phyloP scores from a whole-genome alignment of 1,140 invertebrate genomes.

The Scaptomyza pallida region DNA sequence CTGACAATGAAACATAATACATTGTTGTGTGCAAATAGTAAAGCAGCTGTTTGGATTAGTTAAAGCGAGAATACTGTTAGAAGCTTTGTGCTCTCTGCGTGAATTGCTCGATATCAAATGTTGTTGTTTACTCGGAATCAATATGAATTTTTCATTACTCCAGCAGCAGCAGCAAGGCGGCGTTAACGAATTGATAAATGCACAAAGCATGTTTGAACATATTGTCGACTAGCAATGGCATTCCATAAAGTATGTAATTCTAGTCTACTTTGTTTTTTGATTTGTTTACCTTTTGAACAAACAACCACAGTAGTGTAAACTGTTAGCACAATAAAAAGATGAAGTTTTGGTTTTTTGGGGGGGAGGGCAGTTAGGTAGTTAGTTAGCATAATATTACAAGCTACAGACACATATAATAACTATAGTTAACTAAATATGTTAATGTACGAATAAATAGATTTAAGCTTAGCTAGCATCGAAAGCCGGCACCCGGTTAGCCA shows the following conservation, averaged over 20 bases:
- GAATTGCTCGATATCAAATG: constrained; percentile 6
- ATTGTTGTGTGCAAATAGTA: constrained; percentile 7
- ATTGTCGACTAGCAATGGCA: too few relatives aligned
- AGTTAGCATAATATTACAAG: constrained; percentile 26
- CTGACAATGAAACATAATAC: not conserved
- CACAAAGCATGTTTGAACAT: too few relatives aligned
- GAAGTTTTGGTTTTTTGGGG: constrained; percentile 1
- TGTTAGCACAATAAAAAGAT: constrained; percentile 55
- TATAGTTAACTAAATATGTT: constrained; percentile 5
- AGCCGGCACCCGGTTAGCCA: constrained; percentile 47
- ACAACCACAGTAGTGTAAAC: constrained; percentile 53
- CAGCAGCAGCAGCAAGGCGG: too few relatives aligned
- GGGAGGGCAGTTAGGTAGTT: constrained; percentile 25
- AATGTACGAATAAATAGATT: constrained; percentile 10
- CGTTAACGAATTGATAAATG: too few relatives aligned
- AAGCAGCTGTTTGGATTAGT: constrained; percentile 14
- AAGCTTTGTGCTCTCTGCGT: constrained; percentile 6
- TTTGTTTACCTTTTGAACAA: constrained; percentile 59
- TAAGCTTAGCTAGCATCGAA: constrained; percentile 41
- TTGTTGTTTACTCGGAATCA: too few relatives aligned
- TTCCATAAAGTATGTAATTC: not conserved
- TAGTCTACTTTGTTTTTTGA: constrained; percentile 46
- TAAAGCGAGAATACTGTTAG: constrained; percentile 6
- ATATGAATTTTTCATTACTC: not conserved
- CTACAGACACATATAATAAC: constrained; percentile 9